Percentiles rank a stretch among this genome's conserved stretches.
Conservation (phyloP, 2,888 invertebrate species). For the Diogma glabrata region DNA sequence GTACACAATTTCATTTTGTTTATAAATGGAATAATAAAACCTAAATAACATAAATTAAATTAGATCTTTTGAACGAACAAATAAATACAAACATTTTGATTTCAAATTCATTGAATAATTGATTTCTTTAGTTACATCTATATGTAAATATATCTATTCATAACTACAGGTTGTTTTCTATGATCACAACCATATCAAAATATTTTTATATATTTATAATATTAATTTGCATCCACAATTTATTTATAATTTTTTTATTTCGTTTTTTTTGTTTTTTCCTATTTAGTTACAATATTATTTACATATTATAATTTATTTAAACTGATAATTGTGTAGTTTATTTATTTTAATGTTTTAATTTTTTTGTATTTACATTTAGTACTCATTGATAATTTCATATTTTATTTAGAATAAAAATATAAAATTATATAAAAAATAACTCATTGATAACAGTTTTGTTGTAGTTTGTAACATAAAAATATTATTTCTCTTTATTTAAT, state of each 20-base stretch:
- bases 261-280: constrained; percentile 1
- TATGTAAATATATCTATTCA: not conserved
- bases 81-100: too few relatives aligned
- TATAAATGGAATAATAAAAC: too few relatives aligned
- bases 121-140: not conserved
- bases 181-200: constrained; percentile 11
- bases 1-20: too few relatives aligned
- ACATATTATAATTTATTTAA: not conserved
- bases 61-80: too few relatives aligned
- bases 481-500: constrained; percentile 6
- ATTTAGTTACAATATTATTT: constrained; percentile 5
- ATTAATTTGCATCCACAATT: not conserved
- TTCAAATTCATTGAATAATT: too few relatives aligned
- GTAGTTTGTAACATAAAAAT: constrained; percentile 1
- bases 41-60: too few relatives aligned
- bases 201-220: not conserved
- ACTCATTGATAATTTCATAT: too few relatives aligned
- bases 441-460: constrained; percentile 1
- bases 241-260: not conserved
- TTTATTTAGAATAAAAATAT: too few relatives aligned
- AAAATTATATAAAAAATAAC: too few relatives aligned
- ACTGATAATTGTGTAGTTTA: not conserved
- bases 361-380: constrained; percentile 8
- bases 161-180: constrained; percentile 10
- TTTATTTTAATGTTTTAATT: not conserved